A percentile compares a stretch with the other conserved stretches of the same genome.
These are phyloP conservation scores for Drosophila melanosoma DNA, from an alignment of 2,888 invertebrate species.

Conservation along the genomic window DNA sequence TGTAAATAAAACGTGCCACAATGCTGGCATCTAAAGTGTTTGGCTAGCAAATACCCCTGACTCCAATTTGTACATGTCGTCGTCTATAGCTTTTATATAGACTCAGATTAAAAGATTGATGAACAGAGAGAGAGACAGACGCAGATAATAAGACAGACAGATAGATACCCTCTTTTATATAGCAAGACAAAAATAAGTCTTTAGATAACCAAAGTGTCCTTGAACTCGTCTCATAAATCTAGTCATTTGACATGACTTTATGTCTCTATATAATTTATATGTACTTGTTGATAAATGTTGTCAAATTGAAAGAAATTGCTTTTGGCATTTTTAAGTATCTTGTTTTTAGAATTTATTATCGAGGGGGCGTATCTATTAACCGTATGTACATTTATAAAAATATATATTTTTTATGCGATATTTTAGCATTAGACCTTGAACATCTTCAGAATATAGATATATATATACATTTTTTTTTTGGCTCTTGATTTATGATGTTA, in stretches of 20 bases:
- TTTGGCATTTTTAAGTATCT: background rate
- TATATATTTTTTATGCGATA: background rate
- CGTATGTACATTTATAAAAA: background rate
- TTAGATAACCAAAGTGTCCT: background rate
- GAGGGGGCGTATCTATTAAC: constrained; percentile 1
- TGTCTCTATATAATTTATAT: background rate
- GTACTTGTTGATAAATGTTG: background rate
- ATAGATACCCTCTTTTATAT: background rate
- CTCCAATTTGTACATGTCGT: background rate
- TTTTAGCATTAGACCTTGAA: constrained; percentile 1
- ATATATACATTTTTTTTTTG: background rate
- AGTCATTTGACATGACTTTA: background rate
- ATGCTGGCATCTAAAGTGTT: background rate
- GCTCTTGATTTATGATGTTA: constrained; percentile 1
- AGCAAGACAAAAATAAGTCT: background rate
- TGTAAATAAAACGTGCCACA: background rate
- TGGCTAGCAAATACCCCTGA: background rate
- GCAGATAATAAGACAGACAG: background rate
- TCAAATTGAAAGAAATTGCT: background rate
- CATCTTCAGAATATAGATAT: background rate
- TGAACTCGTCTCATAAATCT: background rate
- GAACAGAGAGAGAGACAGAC: background rate
- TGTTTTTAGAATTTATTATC: background rate
- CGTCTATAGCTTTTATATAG: background rate
- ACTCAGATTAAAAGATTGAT: background rate